Base-by-base conservation (phyloP, 2,888 invertebrate species). In the Girardia tigrina region DNA sequence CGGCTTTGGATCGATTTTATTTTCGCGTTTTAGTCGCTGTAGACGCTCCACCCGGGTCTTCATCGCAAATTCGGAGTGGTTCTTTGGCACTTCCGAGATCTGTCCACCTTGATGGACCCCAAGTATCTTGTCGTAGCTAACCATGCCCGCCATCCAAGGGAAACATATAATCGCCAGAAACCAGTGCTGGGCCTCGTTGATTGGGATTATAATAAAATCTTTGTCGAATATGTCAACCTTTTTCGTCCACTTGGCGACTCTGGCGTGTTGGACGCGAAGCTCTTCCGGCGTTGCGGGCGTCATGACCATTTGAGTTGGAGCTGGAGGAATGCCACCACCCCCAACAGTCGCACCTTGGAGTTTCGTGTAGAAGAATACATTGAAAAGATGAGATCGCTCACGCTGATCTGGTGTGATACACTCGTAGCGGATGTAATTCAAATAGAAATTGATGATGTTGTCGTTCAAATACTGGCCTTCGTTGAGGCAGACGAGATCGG, bases 151-250 rank as follows among this genome's bases (percentile, higher is more conserved):
- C 78, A 92, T 85, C 74, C 90, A 90, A 70, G 97, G 94, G 84
- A 90, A 95, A 84, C 95, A 97, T 76, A 98, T 91, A 72, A 97
- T 91, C 0, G 94, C 94, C 80, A 98, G 88, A 85, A 92, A 95
- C 97, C 97, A 97, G 86, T 97, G 97, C 71, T 81, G 92, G 87
- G 92, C 91, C 86, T 97, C 94, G 86, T 97, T 95, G 75, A 98
- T 94, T 78, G 98, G 98, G 83, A 98, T 90, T 79, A 98, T 89
- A 78, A 98, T 88, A 83, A 90, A 97, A 84, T 97, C 95, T 87
- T 95, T 97, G 72, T 90, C 89, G 85, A 98, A 98, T 74, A 98
- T 88, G 84, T 98, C 92, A 0, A 95, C 91, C 85, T 91, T 90
- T 82, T 94, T 92, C 0, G 97, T 97, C 97, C 98, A 98, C 26